phyloP scores from a whole-genome alignment of 2,888 invertebrate genomes.

The Parasteatoda lunata region DNA sequence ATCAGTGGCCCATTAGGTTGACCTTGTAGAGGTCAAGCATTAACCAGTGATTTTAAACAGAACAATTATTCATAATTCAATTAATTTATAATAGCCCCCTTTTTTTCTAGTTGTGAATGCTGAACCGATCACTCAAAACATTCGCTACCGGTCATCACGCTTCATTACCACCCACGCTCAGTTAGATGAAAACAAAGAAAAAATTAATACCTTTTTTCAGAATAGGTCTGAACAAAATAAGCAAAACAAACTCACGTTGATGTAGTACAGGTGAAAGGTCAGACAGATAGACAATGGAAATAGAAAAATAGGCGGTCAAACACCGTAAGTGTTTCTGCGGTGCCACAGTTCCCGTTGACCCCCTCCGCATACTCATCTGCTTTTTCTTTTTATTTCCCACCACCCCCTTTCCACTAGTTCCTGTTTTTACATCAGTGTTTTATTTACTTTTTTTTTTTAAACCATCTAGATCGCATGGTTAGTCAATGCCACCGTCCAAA shows the following conservation, averaged over 20 bases:
- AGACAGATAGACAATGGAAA: slow-evolving; percentile 52
- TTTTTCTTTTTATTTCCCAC: background rate
- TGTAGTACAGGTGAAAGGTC: slow-evolving; percentile 22
- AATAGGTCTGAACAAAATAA: background rate
- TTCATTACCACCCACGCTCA: slow-evolving; percentile 10
- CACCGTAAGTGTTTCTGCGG: slow-evolving; percentile 59
- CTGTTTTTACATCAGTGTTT: slow-evolving; percentile 7
- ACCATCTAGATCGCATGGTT: background rate
- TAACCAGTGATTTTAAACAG: too few relatives aligned
- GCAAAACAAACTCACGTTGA: slow-evolving; percentile 15
- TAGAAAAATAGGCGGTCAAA: slow-evolving; percentile 48
- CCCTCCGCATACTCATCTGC: slow-evolving; percentile 33
- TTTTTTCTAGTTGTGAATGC: too few relatives aligned
- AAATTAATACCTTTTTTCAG: background rate
- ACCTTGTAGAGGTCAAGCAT: too few relatives aligned
- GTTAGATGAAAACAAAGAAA: background rate
- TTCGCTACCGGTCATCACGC: slow-evolving; percentile 13
- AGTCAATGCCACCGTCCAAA: slow-evolving; percentile 12
- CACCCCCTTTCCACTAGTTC: slow-evolving; percentile 12
- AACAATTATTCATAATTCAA: too few relatives aligned
- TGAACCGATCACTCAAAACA: too few relatives aligned
- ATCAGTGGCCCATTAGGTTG: too few relatives aligned
- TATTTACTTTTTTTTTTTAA: background rate
- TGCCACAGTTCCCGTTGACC: slow-evolving; percentile 58
- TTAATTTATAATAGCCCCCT: too few relatives aligned